Evolutionary conservation across 2,888 invertebrate species (phyloP).

Genomic region (Phyllotreta cruciferae): DNA sequence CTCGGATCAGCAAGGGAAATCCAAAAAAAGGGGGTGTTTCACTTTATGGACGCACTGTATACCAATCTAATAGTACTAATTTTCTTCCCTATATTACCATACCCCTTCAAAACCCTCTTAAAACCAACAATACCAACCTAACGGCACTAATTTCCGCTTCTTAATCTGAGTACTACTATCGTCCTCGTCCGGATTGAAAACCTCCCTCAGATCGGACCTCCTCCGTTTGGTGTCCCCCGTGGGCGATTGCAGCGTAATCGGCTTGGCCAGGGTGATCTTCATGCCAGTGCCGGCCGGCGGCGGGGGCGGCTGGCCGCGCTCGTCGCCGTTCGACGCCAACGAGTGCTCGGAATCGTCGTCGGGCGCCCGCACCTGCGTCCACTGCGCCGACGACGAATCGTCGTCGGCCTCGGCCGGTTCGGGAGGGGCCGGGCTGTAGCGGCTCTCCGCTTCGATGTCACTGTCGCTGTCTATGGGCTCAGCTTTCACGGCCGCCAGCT

Average conservation of each 20-base stretch:
- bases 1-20: too few relatives aligned
- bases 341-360: slow-evolving; percentile 63
- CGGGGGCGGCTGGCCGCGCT: slow-evolving; percentile 48
- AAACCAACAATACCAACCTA: slow-evolving; percentile 63
- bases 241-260: slow-evolving; percentile 60
- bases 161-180: slow-evolving; percentile 66
- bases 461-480: slow-evolving; percentile 80
- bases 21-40: too few relatives aligned
- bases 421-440: slow-evolving; percentile 54
- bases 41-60: too few relatives aligned
- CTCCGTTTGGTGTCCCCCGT: slow-evolving; percentile 64
- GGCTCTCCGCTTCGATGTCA: slow-evolving; percentile 58
- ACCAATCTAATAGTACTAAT: too few relatives aligned
- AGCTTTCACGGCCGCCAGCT: slow-evolving; percentile 71
- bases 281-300: slow-evolving; percentile 55
- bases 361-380: slow-evolving; percentile 58
- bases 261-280: slow-evolving; percentile 59
- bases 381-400: slow-evolving; percentile 45
- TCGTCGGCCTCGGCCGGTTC: slow-evolving; percentile 39
- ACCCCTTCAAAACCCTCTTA: too few relatives aligned
- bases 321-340: slow-evolving; percentile 57
- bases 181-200: slow-evolving; percentile 86
- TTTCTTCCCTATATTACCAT: too few relatives aligned
- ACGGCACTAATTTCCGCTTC: slow-evolving; percentile 80
- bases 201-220: slow-evolving; percentile 82